phyloP scores from a whole-genome alignment of 2,113 vertebrate species.

The Petroica traversi region DNA sequence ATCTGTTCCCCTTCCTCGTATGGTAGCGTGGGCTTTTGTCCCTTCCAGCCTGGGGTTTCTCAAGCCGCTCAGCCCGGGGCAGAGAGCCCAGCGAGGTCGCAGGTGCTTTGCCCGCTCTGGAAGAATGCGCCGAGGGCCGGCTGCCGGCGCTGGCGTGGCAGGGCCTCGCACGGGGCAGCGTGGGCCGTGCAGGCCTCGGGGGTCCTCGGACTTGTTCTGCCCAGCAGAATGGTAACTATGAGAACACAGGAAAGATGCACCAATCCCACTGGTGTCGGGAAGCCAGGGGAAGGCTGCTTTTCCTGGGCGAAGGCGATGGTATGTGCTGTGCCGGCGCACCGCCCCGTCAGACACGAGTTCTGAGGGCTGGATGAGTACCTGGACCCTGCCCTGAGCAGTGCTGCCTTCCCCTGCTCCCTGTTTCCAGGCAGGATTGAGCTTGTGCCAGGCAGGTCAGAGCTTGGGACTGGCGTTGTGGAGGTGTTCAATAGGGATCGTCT shows the following conservation, averaged over 20 bases:
- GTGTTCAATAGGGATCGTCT: neutral
- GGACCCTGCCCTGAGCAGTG: accelerated
- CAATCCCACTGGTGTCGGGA: neutral
- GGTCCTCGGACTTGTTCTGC: neutral
- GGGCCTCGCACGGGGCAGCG: accelerated
- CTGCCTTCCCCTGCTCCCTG: accelerated
- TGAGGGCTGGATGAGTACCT: neutral
- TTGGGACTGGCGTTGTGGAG: neutral
- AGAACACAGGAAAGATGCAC: neutral
- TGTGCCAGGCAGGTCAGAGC: neutral
- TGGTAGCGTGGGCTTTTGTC: neutral
- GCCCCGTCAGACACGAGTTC: accelerated
- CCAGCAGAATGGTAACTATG: neutral
- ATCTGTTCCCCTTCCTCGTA: neutral
- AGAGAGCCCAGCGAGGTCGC: neutral
- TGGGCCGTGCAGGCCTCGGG: neutral
- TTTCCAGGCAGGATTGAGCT: neutral
- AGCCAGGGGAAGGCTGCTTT: neutral
- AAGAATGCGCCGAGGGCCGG: neutral
- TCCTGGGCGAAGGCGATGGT: neutral
- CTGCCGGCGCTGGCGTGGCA: accelerated
- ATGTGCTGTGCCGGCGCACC: accelerated
- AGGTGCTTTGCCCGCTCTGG: accelerated
- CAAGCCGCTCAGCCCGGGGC: neutral
- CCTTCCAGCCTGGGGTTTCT: neutral